These are phyloP conservation scores for Bombus turneri DNA, from an alignment of 1,140 invertebrate genomes.

Conservation along the genomic window DNA sequence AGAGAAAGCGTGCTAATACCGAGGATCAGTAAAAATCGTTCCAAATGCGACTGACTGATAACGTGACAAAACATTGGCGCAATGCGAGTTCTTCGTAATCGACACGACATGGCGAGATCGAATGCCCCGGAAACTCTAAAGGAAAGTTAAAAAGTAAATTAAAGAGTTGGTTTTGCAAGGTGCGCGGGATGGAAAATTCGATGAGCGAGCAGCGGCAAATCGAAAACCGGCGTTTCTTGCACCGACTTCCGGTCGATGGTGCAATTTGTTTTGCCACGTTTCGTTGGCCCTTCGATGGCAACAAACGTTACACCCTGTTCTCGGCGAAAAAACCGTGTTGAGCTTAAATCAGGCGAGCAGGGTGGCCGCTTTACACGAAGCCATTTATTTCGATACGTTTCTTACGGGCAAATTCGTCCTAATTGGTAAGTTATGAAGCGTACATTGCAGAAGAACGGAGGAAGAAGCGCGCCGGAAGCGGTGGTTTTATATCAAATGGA, in stretches of 20 bases:
- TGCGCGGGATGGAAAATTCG: neutral
- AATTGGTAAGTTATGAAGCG: neutral
- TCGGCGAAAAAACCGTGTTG: neutral
- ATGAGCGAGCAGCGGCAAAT: neutral
- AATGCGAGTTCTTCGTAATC: too few relatives aligned
- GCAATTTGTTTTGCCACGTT: conserved; percentile 3
- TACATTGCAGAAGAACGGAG: neutral
- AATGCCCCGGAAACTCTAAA: too few relatives aligned
- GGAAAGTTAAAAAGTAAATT: too few relatives aligned
- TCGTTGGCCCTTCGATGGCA: neutral
- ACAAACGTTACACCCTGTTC: too few relatives aligned
- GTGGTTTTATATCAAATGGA: too few relatives aligned
- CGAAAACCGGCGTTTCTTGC: neutral
- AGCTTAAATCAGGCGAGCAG: neutral
- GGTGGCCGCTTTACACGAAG: neutral
- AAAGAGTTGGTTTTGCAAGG: neutral
- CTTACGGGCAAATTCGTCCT: neutral
- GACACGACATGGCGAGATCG: too few relatives aligned
- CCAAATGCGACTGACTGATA: too few relatives aligned
- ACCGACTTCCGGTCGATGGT: neutral
- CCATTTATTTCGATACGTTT: conserved; percentile 1
- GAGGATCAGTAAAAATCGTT: accelerated
- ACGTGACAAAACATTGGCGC: too few relatives aligned
- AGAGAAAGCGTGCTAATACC: too few relatives aligned
- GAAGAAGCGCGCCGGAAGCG: too few relatives aligned